phyloP scores from a whole-genome alignment of 2,797 vertebrate genomes.

The Telmatherina bonti region DNA sequence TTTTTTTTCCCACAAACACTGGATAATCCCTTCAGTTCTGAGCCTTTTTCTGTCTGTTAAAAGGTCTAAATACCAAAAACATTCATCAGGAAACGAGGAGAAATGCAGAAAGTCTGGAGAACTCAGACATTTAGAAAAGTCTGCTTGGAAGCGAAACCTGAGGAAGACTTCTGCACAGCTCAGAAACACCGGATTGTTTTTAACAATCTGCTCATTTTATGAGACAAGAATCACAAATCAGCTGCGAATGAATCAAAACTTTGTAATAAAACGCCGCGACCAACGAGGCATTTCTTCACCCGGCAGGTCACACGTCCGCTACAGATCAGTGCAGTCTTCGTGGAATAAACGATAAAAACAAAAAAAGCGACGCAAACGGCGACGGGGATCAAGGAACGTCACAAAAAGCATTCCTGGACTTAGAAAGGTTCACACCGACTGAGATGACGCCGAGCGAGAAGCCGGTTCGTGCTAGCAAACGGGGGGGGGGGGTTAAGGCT shows the following conservation, averaged over 20 bases:
- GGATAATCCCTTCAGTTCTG: too few relatives aligned
- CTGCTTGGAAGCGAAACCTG: neutral
- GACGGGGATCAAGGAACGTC: constrained; percentile 81
- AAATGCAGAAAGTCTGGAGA: neutral
- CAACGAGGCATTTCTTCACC: constrained; percentile 56
- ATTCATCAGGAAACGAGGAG: too few relatives aligned
- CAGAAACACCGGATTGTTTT: too few relatives aligned
- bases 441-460: constrained; percentile 18
- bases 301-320: constrained; percentile 73
- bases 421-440: constrained; percentile 67
- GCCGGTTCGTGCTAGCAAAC: constrained; percentile 25
- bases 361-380: constrained; percentile 79
- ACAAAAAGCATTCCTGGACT: constrained; percentile 80
- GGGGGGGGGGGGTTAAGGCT: constrained; percentile 68
- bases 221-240: too few relatives aligned
- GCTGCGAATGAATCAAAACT: too few relatives aligned
- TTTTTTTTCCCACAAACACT: too few relatives aligned
- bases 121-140: neutral
- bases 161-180: neutral
- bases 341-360: constrained; percentile 82
- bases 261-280: too few relatives aligned
- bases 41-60: too few relatives aligned
- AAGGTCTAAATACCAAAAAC: too few relatives aligned
- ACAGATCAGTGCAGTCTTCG: constrained; percentile 95
- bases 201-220: too few relatives aligned